Evolutionary conservation across 2,888 invertebrate species (phyloP).

Genomic region (Teleiodes luculella): DNA sequence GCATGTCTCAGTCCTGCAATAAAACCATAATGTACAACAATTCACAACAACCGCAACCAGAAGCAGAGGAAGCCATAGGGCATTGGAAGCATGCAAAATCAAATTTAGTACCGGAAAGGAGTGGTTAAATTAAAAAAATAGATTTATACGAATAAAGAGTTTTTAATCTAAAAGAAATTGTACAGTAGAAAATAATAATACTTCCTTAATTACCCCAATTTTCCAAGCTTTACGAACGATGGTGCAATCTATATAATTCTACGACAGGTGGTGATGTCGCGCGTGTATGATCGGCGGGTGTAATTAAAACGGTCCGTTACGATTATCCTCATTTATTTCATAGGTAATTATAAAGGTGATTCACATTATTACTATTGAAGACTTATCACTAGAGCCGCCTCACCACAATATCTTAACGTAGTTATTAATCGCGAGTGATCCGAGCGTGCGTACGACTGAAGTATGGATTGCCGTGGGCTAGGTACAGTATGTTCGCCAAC

Average conservation of each 20-base stretch:
- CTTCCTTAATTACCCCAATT: slow-evolving; percentile 29
- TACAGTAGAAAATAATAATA: slow-evolving; percentile 50
- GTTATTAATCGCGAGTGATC: slow-evolving; percentile 13
- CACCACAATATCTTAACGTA: slow-evolving; percentile 29
- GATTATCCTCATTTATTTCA: slow-evolving; percentile 54
- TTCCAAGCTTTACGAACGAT: neutral
- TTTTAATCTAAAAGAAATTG: slow-evolving; percentile 55
- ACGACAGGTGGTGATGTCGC: slow-evolving; percentile 18
- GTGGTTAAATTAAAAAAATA: slow-evolving; percentile 33
- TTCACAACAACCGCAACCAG: slow-evolving; percentile 44
- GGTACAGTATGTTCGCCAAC: slow-evolving; percentile 21
- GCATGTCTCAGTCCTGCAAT: slow-evolving; percentile 32
- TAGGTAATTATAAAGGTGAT: slow-evolving; percentile 46
- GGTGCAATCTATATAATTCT: slow-evolving; percentile 23
- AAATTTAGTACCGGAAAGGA: slow-evolving; percentile 37
- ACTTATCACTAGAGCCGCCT: slow-evolving; percentile 32
- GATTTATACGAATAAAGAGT: slow-evolving; percentile 35
- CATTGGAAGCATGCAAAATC: slow-evolving; percentile 41
- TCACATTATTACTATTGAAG: slow-evolving; percentile 42
- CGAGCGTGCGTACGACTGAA: slow-evolving; percentile 14
- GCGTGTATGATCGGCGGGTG: slow-evolving; percentile 31
- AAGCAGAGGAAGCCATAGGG: slow-evolving; percentile 39
- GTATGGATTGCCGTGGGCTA: slow-evolving; percentile 6
- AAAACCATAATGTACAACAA: slow-evolving; percentile 33
- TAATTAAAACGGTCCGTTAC: slow-evolving; percentile 50